These are phyloP conservation scores for Danio jaintianensis DNA, from an alignment of 2,797 vertebrate species.

Conservation along the genomic window DNA sequence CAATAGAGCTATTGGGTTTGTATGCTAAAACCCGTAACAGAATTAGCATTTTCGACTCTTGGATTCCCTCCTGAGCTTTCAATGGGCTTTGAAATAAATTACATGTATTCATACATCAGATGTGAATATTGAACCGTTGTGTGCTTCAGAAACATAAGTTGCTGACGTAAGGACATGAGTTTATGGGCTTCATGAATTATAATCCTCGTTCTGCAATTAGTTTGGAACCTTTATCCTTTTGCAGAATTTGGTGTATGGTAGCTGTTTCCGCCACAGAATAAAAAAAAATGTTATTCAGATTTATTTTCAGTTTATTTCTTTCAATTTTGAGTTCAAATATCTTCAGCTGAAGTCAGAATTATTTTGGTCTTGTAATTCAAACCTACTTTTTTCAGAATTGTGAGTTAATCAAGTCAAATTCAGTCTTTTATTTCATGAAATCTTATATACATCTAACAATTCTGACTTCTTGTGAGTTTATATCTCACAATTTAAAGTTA, in stretches of 20 bases:
- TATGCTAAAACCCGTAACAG: background rate
- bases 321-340: background rate
- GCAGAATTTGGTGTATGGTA: background rate
- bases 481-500: background rate
- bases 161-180: background rate
- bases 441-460: background rate
- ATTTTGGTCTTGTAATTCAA: background rate
- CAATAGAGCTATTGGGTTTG: slow-evolving; percentile 17
- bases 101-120: background rate
- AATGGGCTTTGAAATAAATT: background rate
- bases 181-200: background rate
- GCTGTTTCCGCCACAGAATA: background rate
- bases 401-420: background rate
- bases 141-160: background rate
- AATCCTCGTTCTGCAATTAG: background rate
- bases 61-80: background rate
- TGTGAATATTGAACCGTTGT: background rate
- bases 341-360: background rate
- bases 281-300: background rate
- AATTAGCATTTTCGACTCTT: background rate
- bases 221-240: background rate
- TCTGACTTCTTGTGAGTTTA: background rate
- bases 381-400: background rate
- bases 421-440: background rate
- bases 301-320: background rate